Conservation (phyloP, 2,113 vertebrate species). For the Anser brachyrhynchus region DNA sequence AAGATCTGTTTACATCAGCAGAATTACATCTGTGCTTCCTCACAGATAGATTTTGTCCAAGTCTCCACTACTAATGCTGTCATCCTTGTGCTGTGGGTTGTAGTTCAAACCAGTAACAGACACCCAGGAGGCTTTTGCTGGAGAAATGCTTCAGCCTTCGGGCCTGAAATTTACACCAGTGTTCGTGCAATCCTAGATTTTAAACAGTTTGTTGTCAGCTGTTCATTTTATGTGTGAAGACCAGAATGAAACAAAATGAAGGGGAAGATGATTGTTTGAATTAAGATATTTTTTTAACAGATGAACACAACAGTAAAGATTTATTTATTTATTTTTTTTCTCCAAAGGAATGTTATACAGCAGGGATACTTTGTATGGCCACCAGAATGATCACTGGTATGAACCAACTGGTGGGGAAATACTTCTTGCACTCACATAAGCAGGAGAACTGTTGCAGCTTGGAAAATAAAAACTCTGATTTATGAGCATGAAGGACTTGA, state of each 20-base stretch:
- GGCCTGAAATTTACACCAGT: neutral
- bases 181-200: neutral
- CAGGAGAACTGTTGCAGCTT: neutral
- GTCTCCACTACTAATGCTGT: neutral
- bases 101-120: neutral
- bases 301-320: neutral
- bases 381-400: neutral
- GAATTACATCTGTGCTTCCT: neutral
- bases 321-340: too few relatives aligned
- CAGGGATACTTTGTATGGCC: neutral
- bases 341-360: neutral
- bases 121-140: neutral
- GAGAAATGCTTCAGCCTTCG: neutral
- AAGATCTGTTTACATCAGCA: neutral
- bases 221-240: neutral
- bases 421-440: neutral
- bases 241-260: neutral
- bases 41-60: neutral
- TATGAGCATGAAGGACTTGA: neutral
- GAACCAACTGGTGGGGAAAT: neutral
- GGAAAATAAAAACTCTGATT: neutral
- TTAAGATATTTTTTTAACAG: neutral
- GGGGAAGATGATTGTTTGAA: neutral
- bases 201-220: neutral
- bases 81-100: neutral